Conservation (phyloP, 30 jellyfish, hydroid and myxozoan genomes). For the Chrysaora quinquecirrha region DNA sequence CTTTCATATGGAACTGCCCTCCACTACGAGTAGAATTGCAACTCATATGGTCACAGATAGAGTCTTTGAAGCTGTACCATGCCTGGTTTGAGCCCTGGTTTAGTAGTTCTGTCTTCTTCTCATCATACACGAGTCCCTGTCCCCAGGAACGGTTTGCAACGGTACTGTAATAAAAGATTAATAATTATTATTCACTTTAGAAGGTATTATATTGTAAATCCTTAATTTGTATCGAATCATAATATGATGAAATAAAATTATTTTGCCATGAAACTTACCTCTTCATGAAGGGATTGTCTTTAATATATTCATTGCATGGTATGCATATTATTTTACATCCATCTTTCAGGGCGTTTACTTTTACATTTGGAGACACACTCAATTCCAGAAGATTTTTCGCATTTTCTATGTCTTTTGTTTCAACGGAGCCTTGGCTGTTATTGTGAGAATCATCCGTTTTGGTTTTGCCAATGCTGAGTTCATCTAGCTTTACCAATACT, state of each 20-base stretch:
- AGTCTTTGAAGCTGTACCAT: slow-evolving; percentile 51
- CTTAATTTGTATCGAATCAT: slow-evolving; percentile 2
- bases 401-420: slow-evolving; percentile 3
- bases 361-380: slow-evolving; percentile 6
- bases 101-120: slow-evolving; percentile 9
- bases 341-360: slow-evolving; percentile 9
- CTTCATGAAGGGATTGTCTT: slow-evolving; percentile 20
- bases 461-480: slow-evolving; percentile 7
- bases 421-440: slow-evolving; percentile 26
- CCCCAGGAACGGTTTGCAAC: slow-evolving; percentile 32
- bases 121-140: slow-evolving; percentile 23
- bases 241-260: slow-evolving; percentile 2
- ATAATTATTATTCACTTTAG: slow-evolving; percentile 9
- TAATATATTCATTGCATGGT: slow-evolving; percentile 20
- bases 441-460: slow-evolving; percentile 3
- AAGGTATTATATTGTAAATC: slow-evolving; percentile 8
- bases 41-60: slow-evolving; percentile 26
- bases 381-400: slow-evolving; percentile 20
- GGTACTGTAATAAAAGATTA: slow-evolving; percentile 11
- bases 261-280: slow-evolving; percentile 10
- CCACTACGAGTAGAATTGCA: slow-evolving; percentile 11
- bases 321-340: slow-evolving; percentile 21
- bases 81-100: slow-evolving; percentile 41
- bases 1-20: slow-evolving; percentile 47
- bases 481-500: slow-evolving; percentile 18